A percentile compares a stretch with the other conserved stretches of the same genome.
Evolutionary conservation across 2,888 invertebrate genomes (phyloP).

Genomic region (Apeira syringaria): DNA sequence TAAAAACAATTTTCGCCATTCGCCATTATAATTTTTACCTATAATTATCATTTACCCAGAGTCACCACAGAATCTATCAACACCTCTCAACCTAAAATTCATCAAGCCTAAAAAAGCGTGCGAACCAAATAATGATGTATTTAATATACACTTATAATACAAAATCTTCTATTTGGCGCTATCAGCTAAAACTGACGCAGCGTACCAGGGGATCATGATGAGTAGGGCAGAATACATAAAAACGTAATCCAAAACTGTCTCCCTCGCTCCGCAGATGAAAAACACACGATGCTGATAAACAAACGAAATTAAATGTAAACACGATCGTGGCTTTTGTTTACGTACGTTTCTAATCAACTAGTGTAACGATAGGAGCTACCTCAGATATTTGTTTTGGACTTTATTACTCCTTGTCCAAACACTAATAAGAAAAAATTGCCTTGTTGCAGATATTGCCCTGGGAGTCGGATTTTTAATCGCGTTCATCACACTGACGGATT

Average conservation of each 20-base stretch:
- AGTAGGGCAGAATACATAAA: conserved; percentile 3
- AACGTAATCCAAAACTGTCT: conserved; percentile 18
- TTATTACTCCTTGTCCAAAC: conserved; percentile 15
- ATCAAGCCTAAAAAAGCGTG: too few relatives aligned
- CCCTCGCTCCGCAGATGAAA: conserved; percentile 4
- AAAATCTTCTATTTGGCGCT: too few relatives aligned
- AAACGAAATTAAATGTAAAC: conserved; percentile 58
- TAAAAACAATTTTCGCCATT: too few relatives aligned
- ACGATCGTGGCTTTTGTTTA: conserved; percentile 44
- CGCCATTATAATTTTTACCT: too few relatives aligned
- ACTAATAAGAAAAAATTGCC: conserved; percentile 18
- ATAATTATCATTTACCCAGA: too few relatives aligned
- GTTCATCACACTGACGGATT: conserved; percentile 57
- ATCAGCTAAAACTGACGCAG: conserved; percentile 25
- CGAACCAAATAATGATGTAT: too few relatives aligned
- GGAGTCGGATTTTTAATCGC: conserved; percentile 52
- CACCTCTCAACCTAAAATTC: too few relatives aligned
- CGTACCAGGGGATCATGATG: conserved; percentile 6
- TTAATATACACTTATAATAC: too few relatives aligned
- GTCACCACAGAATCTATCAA: too few relatives aligned
- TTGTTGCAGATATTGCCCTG: conserved; percentile 66
- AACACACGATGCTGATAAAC: conserved; percentile 26
- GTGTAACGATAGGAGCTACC: conserved; percentile 32
- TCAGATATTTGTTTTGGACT: conserved; percentile 32
- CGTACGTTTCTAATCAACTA: conserved; percentile 53